Conservation (phyloP, 2,113 vertebrate species). For the Trematomus loennbergii region DNA sequence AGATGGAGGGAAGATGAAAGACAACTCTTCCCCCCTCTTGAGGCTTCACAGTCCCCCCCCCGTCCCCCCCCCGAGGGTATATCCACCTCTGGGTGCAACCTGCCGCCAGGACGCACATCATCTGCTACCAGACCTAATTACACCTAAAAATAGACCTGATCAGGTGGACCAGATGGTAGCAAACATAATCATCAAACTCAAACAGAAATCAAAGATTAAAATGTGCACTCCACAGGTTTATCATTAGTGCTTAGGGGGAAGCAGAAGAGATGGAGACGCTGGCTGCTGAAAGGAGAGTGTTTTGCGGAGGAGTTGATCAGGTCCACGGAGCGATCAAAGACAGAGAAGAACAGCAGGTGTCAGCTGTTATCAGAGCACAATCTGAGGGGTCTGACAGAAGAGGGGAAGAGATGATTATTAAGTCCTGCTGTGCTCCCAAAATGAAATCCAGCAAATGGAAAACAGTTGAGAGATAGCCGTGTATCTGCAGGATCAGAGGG, state of each 20-base stretch:
- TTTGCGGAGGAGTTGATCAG: constrained; percentile 38
- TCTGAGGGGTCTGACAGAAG: constrained; percentile 25
- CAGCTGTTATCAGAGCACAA: constrained; percentile 56
- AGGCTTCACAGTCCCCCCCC: constrained; percentile 8
- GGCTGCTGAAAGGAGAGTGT: constrained; percentile 7
- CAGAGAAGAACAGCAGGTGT: constrained; percentile 40
- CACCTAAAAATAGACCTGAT: constrained; percentile 36
- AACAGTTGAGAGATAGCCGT: background rate
- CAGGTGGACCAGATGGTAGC: constrained; percentile 55
- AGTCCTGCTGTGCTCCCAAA: constrained; percentile 3
- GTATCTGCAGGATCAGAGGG: background rate
- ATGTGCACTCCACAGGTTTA: constrained; percentile 25
- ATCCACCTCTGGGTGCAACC: constrained; percentile 49
- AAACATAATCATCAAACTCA: too few relatives aligned
- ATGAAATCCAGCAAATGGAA: background rate
- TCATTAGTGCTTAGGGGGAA: background rate
- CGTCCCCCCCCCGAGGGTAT: constrained; percentile 11
- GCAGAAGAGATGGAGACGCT: background rate
- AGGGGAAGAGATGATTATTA: constrained; percentile 22
- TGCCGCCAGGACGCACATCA: constrained; percentile 38
- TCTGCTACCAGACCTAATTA: constrained; percentile 60
- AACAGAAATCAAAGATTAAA: constrained; percentile 28
- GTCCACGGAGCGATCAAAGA: constrained; percentile 48
- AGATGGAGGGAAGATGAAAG: constrained; percentile 68
- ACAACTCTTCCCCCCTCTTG: constrained; percentile 10